Evolutionary conservation across 2,888 invertebrate species (phyloP).

Genomic region (Parasteatoda lunata): DNA sequence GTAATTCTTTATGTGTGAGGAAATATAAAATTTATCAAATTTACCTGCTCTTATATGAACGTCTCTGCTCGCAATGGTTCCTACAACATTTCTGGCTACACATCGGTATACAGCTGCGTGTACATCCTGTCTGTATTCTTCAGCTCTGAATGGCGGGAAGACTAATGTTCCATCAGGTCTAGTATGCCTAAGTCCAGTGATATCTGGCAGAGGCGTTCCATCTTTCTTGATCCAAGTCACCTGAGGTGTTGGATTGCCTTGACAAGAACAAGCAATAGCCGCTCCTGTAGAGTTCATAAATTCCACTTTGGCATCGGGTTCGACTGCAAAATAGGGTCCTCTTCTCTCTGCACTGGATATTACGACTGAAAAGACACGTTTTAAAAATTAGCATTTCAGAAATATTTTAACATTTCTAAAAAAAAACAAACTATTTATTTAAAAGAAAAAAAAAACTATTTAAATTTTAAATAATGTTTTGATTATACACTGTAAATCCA

Average conservation of each 20-base stretch:
- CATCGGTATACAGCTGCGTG: conserved; percentile 96
- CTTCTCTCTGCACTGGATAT: conserved; percentile 36
- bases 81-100: conserved; percentile 89
- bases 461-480: too few relatives aligned
- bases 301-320: conserved; percentile 68
- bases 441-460: too few relatives aligned
- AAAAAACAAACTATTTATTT: too few relatives aligned
- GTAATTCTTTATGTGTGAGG: too few relatives aligned
- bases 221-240: conserved; percentile 70
- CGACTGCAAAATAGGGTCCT: conserved; percentile 67
- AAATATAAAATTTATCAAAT: conserved; percentile 71
- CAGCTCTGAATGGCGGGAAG: conserved; percentile 94
- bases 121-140: conserved; percentile 93
- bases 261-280: conserved; percentile 66
- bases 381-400: too few relatives aligned
- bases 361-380: conserved; percentile 7
- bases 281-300: conserved; percentile 70
- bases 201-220: conserved; percentile 62
- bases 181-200: conserved; percentile 68
- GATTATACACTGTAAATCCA: too few relatives aligned
- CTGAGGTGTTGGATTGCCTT: conserved; percentile 66
- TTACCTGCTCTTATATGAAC: conserved; percentile 96
- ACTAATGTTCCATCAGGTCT: conserved; percentile 86
- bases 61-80: conserved; percentile 91
- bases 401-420: too few relatives aligned